These are phyloP conservation scores for Daktulosphaira vitifoliae DNA, from an alignment of 1,140 invertebrate genomes.

Conservation along the genomic window DNA sequence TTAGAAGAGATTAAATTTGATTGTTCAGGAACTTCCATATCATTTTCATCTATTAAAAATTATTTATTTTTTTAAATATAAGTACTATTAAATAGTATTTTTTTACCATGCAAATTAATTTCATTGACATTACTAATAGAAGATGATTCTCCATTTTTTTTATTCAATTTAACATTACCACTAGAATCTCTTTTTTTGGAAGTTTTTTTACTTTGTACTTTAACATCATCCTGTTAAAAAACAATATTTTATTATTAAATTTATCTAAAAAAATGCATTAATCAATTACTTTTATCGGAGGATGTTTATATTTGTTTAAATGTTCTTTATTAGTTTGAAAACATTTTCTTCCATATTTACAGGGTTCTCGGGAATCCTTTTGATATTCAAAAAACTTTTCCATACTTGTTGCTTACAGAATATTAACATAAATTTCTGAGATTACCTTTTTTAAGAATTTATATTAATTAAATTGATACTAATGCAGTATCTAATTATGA, in stretches of 20 bases:
- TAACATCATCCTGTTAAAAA: conserved; percentile 5
- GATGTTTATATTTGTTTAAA: conserved; percentile 21
- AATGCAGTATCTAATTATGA: too few relatives aligned
- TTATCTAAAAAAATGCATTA: background rate
- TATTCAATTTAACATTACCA: background rate
- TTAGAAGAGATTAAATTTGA: background rate
- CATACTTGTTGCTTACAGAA: too few relatives aligned
- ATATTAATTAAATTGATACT: too few relatives aligned
- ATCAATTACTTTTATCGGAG: conserved; percentile 21
- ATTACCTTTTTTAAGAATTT: too few relatives aligned
- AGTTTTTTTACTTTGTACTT: background rate
- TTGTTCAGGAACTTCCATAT: conserved; percentile 26
- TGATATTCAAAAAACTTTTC: conserved; percentile 25
- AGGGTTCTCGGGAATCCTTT: conserved; percentile 9
- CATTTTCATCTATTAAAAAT: conserved; percentile 14
- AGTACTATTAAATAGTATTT: too few relatives aligned
- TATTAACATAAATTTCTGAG: too few relatives aligned
- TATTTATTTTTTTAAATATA: background rate
- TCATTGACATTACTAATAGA: background rate
- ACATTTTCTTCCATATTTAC: conserved; percentile 20
- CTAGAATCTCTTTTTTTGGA: conserved; percentile 1
- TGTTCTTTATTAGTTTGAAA: conserved; percentile 25
- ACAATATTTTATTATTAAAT: background rate
- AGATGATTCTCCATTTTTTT: conserved; percentile 14
- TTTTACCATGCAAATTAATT: too few relatives aligned